Percentiles rank a stretch among this genome's conserved stretches.
phyloP scores from a whole-genome alignment of 2,797 vertebrate species.

The Cossypha heuglini region DNA sequence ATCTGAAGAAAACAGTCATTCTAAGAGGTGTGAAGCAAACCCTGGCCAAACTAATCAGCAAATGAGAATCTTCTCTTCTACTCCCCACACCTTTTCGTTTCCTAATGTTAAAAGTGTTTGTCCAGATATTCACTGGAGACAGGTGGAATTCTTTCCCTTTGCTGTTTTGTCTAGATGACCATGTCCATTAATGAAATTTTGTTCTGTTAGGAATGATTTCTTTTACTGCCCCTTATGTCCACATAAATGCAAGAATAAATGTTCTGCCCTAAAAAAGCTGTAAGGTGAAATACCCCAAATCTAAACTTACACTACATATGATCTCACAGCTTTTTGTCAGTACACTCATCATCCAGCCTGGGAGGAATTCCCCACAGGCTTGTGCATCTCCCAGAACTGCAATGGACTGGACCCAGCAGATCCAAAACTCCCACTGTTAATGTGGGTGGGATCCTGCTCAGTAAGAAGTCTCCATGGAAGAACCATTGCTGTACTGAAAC shows the following conservation, averaged over 20 bases:
- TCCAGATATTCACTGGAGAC: background rate
- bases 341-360: background rate
- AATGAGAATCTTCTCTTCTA: background rate
- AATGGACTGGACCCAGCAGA: background rate
- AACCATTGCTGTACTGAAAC: background rate
- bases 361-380: background rate
- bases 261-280: background rate
- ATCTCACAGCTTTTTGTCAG: background rate
- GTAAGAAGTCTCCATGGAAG: background rate
- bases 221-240: background rate
- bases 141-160: background rate
- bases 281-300: background rate
- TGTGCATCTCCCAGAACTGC: background rate
- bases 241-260: background rate
- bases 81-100: background rate
- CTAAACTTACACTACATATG: accelerated
- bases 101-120: background rate
- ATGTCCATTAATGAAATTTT: background rate
- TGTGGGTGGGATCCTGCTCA: background rate
- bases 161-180: background rate
- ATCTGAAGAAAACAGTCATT: background rate
- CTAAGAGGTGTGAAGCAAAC: background rate
- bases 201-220: background rate
- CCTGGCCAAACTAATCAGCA: background rate
- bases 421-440: background rate